Evolutionary conservation across 1,140 invertebrate species (phyloP), one percentile per base, ranked within the genome.

Genomic region (Holotrichia oblita): DNA sequence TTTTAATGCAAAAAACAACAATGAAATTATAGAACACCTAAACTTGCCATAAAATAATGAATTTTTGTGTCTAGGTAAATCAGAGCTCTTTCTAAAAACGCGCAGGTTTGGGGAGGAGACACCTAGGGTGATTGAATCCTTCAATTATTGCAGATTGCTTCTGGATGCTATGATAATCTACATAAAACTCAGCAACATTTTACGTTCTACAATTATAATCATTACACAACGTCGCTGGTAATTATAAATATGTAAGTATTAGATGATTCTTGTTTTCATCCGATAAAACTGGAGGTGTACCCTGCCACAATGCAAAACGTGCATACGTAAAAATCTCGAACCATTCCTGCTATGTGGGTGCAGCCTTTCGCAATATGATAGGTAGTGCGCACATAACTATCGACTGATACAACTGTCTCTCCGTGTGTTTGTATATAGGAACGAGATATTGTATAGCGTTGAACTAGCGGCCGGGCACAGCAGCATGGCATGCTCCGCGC

Each of bases 321-420:
- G 22, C 17, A 69, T 69, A 69, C 22, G 61, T 69, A 74, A 74
- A 74, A 74, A 74, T 41, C 40, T 44, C 73, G 73, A 74, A 42
- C 73, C 73, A 74, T 74, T 74, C 73, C 40, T 74, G 73, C 41
- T 74, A 74, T 74, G 73, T 74, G 73, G 73, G 73, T 74, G 73
- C 73, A 74, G 73, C 73, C 73, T 74, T 74, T 74, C 73, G 73
- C 73, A 74, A 74, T 74, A 40, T 40, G 40, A 74, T 41, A 74
- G 73, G 73, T 40, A 74, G 73, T 74, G 40, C 73, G 61, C 6
- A 34, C 73, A 74, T 74, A 74, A 34, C 27, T 74, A 74, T 74
- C 73, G 73, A 74, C 73, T 74, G 73, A 74, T 74, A 74, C 73
- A 34, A 42, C 73, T 74, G 64, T 72, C 64, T 72, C 22, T 55